Base-by-base conservation (phyloP, 2,888 invertebrate genomes). In the Elgonia sp. region DNA sequence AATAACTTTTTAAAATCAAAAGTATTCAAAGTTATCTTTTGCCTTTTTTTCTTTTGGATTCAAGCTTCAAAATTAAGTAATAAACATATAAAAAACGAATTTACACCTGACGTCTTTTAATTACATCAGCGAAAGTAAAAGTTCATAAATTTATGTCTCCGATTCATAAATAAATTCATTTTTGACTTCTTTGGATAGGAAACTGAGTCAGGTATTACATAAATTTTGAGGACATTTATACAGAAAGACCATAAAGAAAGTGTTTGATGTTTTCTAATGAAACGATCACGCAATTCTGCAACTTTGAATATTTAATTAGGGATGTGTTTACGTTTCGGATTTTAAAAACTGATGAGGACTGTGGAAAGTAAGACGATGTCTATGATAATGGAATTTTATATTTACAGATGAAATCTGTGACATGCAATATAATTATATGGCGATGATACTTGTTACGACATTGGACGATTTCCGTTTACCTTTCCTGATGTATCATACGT, bases 41-140 rank as follows among this genome's bases (percentile, higher is more conserved):
- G 29, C 29, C 29, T 29, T 29, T 29, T 29, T 29, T 29, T 29
- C 29, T 29, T 5, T 5, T 29, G 5, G 29, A 29, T 5, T 29
- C 29, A 29, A 5, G 5, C 29, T 3, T 29, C 1, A 29, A 29
- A 29, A 29, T 29, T 29, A 29, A 29, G 29, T 29, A 29, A 29
- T 29, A 1, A 53, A 53, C n/a, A n/a, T n/a, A 1, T 10, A 12
- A 7, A 53, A 53, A n/a, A 53, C 1, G 10, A 20, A 60, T 21
- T 60, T 60, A 65, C 65, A 65, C 40, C 40, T 65, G 62, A 39
- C 8, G 55, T 53, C 21, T 67, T 55, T 63, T 65, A 79, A 79
- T 79, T 79, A 80, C 70, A 55, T 80, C 70, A 70, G 14, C 37
- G 60, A 62, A 80, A 80, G 80, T 70, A 80, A 80, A 80, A 80